phyloP scores from a whole-genome alignment of 2,113 vertebrate species.

The Perognathus longimembris region DNA sequence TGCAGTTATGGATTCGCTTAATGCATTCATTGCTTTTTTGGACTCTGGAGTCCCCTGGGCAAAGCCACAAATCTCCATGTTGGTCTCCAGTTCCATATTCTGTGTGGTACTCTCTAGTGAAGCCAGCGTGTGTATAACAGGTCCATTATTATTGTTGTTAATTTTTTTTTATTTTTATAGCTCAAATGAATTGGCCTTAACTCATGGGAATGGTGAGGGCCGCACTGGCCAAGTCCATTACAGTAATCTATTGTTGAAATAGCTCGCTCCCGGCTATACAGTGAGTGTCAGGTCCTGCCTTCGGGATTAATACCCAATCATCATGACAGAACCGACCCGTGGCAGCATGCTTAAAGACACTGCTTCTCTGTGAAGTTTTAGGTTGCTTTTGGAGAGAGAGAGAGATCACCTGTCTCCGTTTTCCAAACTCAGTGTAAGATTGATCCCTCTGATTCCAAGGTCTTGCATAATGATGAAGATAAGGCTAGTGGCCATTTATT shows the following conservation, averaged over 20 bases:
- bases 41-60: constrained; percentile 67
- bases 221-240: constrained; percentile 30
- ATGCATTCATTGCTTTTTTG: constrained; percentile 76
- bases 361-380: neutral
- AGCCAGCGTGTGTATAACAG: constrained; percentile 55
- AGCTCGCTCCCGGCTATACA: neutral
- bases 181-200: constrained; percentile 67
- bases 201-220: constrained; percentile 52
- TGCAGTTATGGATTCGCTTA: constrained; percentile 71
- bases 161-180: constrained; percentile 70
- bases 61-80: constrained; percentile 65
- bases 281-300: neutral
- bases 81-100: constrained; percentile 42
- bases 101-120: constrained; percentile 10
- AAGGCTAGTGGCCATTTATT: neutral
- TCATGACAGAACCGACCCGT: neutral
- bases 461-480: neutral
- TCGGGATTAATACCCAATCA: constrained; percentile 26
- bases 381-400: too few species aligned
- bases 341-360: neutral
- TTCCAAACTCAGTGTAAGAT: neutral
- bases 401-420: neutral
- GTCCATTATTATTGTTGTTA: constrained; percentile 73
- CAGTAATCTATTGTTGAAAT: constrained; percentile 65
- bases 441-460: neutral